Evolutionary conservation across 2,797 vertebrate species (phyloP), one percentile per base, ranked within the genome.

Genomic region (Mus spretus): DNA sequence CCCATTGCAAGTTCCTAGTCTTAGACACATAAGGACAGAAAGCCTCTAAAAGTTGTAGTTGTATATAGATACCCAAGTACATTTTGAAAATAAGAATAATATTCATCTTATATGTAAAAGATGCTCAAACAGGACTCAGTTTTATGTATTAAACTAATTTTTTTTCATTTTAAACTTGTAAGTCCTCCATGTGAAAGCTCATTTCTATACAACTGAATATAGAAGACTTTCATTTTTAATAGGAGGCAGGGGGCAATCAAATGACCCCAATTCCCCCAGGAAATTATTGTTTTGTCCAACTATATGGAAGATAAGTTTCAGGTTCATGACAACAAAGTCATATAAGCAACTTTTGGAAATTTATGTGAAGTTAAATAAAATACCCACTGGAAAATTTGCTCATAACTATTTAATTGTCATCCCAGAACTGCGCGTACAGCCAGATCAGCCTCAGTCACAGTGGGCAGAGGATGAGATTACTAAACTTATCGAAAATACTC

Each of bases 141-240:
- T 31, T 57, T 17, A 34, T 53, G 2, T 37, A 22, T 53, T 70
- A 75, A 83, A 13, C 70, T 65, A 7, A 63, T 44, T 44, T 44
- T 24, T 75, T 31, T 50, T 90, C 81, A 59, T 34, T 96, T 91
- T 59, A 91, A 94, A 91, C 28, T 84, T 72, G 34, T 19, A 86
- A 70, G 24, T 4, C 53, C 24, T 59, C 53, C 8, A 72, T 55
- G 9, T n/a, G 2, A 82, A 63, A 79, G 19, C 44, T 28, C 8
- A n/a, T 72, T 72, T 80, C 24, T 26, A 1, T 28, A 4, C 78
- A 28, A 1, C 6, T 65, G 22, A 2, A 63, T 28, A 53, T 50
- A 40, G 24, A 94, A 83, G 50, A 84, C 3, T 31, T 89, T 83
- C 8, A 44, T 63, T 92, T 92, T 57, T 6, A 5, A 75, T 44